These are phyloP conservation scores for Bombus pyrosoma DNA, from an alignment of 1,140 invertebrate species.

Conservation along the genomic window DNA sequence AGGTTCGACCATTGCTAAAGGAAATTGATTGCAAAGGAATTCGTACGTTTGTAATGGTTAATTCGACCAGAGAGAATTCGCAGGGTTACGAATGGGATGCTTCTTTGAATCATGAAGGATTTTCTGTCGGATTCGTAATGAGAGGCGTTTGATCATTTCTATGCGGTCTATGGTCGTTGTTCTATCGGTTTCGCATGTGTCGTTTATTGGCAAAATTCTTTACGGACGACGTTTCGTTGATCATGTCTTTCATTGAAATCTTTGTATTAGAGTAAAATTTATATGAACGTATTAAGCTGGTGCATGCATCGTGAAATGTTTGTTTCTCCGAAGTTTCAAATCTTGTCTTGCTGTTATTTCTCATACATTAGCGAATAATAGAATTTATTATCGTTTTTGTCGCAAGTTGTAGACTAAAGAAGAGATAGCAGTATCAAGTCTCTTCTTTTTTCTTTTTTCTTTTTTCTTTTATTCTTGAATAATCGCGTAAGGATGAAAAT, in stretches of 20 bases:
- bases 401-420: too few relatives aligned
- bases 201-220: not conserved
- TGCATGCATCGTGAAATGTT: too few relatives aligned
- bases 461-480: not conserved
- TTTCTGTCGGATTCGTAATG: not conserved
- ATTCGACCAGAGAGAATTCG: not conserved
- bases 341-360: too few relatives aligned
- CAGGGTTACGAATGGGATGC: not conserved
- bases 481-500: not conserved
- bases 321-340: too few relatives aligned
- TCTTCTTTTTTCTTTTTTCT: too few relatives aligned
- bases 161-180: not conserved
- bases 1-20: not conserved
- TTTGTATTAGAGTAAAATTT: too few relatives aligned
- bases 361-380: too few relatives aligned
- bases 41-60: not conserved
- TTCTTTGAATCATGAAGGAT: not conserved
- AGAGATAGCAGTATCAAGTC: too few relatives aligned
- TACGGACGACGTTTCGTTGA: too few relatives aligned
- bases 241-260: too few relatives aligned
- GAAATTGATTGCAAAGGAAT: not conserved
- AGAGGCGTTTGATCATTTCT: not conserved
- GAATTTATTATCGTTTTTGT: too few relatives aligned
- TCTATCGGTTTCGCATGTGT: not conserved
- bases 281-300: too few relatives aligned